A percentile compares a stretch with the other conserved stretches of the same genome.
Conservation (phyloP, 2,113 vertebrate species). For the Pagrus major region DNA sequence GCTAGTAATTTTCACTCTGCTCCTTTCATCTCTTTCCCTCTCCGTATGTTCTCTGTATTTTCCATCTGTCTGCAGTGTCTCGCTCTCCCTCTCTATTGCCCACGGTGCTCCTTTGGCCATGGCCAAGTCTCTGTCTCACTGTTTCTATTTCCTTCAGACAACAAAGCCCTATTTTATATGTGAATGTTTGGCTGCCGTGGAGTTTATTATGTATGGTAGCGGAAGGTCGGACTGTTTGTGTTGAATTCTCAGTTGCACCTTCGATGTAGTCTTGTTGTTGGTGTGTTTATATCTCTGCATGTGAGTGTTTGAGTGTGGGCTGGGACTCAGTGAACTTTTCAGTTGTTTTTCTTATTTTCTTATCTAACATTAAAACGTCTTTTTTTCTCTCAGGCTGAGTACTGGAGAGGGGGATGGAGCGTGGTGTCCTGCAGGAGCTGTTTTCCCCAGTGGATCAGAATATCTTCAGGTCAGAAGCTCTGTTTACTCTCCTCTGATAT, state of each 20-base stretch:
- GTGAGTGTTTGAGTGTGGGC: conserved; percentile 8
- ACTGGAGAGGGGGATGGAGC: conserved; percentile 93
- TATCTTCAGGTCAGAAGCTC: conserved; percentile 87
- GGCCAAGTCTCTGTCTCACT: conserved; percentile 12
- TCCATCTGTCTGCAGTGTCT: background rate
- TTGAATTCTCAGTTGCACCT: conserved; percentile 34
- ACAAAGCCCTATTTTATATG: conserved; percentile 24
- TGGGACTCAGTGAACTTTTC: background rate
- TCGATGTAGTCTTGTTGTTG: conserved; percentile 15
- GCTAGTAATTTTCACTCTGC: conserved; percentile 30
- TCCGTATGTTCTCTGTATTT: conserved; percentile 28
- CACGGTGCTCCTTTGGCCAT: background rate
- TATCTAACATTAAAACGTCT: background rate
- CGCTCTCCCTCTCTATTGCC: background rate
- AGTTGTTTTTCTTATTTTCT: background rate
- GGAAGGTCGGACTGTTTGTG: conserved; percentile 16
- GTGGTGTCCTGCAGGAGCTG: conserved; percentile 91
- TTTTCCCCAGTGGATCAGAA: conserved; percentile 90
- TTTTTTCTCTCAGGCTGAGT: conserved; percentile 85
- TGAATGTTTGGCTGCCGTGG: conserved; percentile 32
- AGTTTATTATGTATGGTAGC: conserved; percentile 25
- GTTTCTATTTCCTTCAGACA: conserved; percentile 8
- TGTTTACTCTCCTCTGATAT: background rate
- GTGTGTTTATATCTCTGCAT: conserved; percentile 19
- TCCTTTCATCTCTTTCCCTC: conserved; percentile 28